Evolutionary conservation across 2,797 vertebrate genomes (phyloP).

Genomic region (Coranthus polyacanthus): DNA sequence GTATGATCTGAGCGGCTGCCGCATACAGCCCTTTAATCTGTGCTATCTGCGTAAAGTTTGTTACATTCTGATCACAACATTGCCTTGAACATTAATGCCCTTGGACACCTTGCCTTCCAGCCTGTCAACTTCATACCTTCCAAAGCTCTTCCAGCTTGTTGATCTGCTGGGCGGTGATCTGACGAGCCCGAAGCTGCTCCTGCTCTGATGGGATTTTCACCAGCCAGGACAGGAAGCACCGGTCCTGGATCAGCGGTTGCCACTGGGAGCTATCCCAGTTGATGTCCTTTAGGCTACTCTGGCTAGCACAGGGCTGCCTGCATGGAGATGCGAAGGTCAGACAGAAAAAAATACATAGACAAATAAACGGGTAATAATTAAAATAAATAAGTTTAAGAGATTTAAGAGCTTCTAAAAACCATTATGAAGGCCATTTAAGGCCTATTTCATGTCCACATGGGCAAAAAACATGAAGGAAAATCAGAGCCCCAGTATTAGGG

Average conservation of each 20-base stretch:
- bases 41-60: too few relatives aligned
- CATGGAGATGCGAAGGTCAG: conserved; percentile 37
- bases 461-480: too few relatives aligned
- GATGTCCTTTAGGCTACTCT: conserved; percentile 99
- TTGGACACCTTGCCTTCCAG: not conserved
- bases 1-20: not conserved
- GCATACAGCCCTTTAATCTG: not conserved
- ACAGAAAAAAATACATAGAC: conserved; percentile 7
- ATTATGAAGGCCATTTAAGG: too few relatives aligned
- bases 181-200: conserved; percentile 95
- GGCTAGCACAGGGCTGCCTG: conserved; percentile 98
- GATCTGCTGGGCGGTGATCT: conserved; percentile 98
- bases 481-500: too few relatives aligned
- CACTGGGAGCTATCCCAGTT: conserved; percentile 99
- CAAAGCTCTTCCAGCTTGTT: conserved; percentile 99
- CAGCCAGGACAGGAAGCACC: conserved; percentile 98
- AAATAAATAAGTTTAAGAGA: too few relatives aligned
- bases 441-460: too few relatives aligned
- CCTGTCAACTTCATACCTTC: conserved; percentile 87
- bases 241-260: conserved; percentile 98
- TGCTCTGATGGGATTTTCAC: conserved; percentile 99
- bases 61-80: not conserved
- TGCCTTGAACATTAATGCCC: not conserved
- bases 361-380: too few relatives aligned
- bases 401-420: too few relatives aligned